phyloP scores from a whole-genome alignment of 2,888 invertebrate species.

The Agapetus fuscipes region DNA sequence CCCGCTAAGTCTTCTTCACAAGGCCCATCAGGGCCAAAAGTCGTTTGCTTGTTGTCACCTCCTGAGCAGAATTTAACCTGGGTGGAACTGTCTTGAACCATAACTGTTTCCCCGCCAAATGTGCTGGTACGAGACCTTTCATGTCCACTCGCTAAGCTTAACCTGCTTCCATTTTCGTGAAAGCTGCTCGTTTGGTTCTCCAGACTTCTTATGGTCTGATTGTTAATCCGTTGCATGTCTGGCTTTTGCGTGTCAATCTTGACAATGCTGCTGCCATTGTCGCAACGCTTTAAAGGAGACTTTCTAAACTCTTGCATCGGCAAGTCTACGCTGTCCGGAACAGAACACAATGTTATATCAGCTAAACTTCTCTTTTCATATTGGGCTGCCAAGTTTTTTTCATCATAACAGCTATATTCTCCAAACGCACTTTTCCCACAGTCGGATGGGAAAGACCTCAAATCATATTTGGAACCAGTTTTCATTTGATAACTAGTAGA shows the following conservation, averaged over 20 bases:
- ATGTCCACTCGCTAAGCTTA: conserved; percentile 22
- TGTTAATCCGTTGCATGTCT: conserved; percentile 42
- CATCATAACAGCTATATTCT: conserved; percentile 58
- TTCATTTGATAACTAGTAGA: conserved; percentile 43
- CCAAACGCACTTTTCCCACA: conserved; percentile 48
- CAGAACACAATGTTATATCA: conserved; percentile 46
- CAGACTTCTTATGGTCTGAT: conserved; percentile 26
- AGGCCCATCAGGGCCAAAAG: conserved; percentile 22
- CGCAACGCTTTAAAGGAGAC: conserved; percentile 36
- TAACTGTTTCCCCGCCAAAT: conserved; percentile 36
- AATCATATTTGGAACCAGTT: conserved; percentile 37
- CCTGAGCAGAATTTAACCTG: conserved; percentile 42
- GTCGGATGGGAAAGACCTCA: conserved; percentile 41
- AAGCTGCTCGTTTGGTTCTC: conserved; percentile 26
- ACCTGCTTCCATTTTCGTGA: conserved; percentile 31
- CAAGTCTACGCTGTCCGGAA: conserved; percentile 47
- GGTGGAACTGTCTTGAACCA: conserved; percentile 42
- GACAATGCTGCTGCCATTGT: conserved; percentile 38
- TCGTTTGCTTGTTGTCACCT: conserved; percentile 19
- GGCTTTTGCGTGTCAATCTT: conserved; percentile 44
- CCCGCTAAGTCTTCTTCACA: conserved; percentile 25
- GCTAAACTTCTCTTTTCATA: conserved; percentile 48
- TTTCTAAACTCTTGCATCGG: conserved; percentile 53
- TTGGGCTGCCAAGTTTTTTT: conserved; percentile 44
- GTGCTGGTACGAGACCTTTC: conserved; percentile 29